Percentiles rank a stretch among this genome's conserved stretches.
Evolutionary conservation across 2,888 invertebrate species (phyloP).

Genomic region (Nephrotoma guestfalica): DNA sequence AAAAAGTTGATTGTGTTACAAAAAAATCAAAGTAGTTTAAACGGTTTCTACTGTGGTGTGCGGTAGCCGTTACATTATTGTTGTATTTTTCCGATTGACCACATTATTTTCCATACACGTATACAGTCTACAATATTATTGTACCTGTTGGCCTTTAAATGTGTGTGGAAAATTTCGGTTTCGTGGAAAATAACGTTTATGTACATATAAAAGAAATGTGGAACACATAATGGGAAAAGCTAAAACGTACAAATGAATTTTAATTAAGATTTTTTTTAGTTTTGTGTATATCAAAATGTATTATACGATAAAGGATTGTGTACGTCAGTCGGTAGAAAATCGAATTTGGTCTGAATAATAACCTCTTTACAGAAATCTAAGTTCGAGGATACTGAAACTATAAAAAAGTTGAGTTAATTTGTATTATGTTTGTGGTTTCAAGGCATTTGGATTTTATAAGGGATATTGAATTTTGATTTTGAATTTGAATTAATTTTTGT

Average conservation of each 20-base stretch:
- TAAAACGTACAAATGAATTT: neutral
- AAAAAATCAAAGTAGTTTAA: neutral
- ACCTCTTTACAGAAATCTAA: neutral
- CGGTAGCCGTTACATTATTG: neutral
- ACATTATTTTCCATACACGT: neutral
- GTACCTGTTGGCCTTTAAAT: neutral
- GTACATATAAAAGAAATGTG: neutral
- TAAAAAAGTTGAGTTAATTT: neutral
- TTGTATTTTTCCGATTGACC: neutral
- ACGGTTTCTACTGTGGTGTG: neutral
- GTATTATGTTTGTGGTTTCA: neutral
- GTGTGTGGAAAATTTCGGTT: neutral
- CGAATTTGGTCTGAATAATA: neutral
- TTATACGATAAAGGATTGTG: neutral
- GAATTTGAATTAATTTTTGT: no score
- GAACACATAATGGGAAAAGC: neutral
- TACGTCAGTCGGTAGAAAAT: neutral
- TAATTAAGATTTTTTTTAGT: neutral
- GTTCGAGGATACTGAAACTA: neutral
- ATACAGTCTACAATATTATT: neutral
- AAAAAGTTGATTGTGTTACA: neutral
- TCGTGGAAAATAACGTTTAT: neutral
- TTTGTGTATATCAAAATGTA: neutral
- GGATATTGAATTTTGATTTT: no score
- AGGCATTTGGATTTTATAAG: neutral